These are phyloP conservation scores for Cataglyphis livida DNA, from an alignment of 2,888 invertebrate species.

Conservation along the genomic window DNA sequence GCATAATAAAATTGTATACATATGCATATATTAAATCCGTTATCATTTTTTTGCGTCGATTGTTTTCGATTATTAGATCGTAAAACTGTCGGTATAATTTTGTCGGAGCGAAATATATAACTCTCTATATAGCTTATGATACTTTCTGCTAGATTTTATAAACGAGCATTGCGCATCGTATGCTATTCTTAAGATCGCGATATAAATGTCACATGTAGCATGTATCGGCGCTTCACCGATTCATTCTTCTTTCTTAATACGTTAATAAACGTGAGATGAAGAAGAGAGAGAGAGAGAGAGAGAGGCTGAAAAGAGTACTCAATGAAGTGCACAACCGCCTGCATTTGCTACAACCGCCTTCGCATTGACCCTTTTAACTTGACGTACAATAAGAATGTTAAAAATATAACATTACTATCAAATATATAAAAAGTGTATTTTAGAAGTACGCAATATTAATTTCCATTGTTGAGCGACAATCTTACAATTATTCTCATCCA, in stretches of 20 bases:
- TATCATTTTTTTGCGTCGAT: not conserved
- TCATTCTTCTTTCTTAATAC: slow-evolving; percentile 45
- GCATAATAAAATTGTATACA: not conserved
- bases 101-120: slow-evolving; percentile 25
- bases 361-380: slow-evolving; percentile 27
- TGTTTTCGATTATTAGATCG: slow-evolving; percentile 18
- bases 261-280: slow-evolving; percentile 33
- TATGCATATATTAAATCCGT: not conserved
- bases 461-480: not conserved
- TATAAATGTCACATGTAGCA: slow-evolving; percentile 41
- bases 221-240: slow-evolving; percentile 18
- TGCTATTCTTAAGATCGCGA: slow-evolving; percentile 49
- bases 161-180: slow-evolving; percentile 27
- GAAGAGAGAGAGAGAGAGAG: slow-evolving; percentile 7
- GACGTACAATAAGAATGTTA: not conserved
- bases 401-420: slow-evolving; percentile 11
- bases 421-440: not conserved
- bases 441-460: slow-evolving; percentile 7
- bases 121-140: slow-evolving; percentile 15
- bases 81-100: slow-evolving; percentile 25
- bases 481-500: not conserved
- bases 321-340: slow-evolving; percentile 8
- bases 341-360: slow-evolving; percentile 30
- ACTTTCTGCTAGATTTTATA: slow-evolving; percentile 24
- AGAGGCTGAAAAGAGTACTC: slow-evolving; percentile 17